These are phyloP conservation scores for Drosophila tropicalis DNA, from an alignment of 1,140 invertebrate species.

Conservation along the genomic window DNA sequence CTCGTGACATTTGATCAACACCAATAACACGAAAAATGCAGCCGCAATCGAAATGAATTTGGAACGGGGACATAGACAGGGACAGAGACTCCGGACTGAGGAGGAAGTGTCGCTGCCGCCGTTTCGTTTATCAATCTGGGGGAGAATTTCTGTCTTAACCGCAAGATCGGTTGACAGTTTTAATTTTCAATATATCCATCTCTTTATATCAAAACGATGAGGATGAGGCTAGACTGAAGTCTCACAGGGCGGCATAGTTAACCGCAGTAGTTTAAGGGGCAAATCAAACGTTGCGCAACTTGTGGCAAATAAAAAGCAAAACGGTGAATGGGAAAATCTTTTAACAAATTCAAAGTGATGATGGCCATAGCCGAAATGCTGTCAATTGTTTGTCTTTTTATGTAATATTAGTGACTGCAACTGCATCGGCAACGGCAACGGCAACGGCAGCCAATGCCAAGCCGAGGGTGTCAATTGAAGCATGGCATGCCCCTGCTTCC, in stretches of 20 bases:
- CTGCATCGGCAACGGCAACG: conserved; percentile 31
- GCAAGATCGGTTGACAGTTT: conserved; percentile 22
- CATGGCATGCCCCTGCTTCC: conserved; percentile 16
- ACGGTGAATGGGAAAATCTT: conserved; percentile 38
- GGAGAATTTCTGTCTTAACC: conserved; percentile 27
- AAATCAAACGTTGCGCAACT: conserved; percentile 60
- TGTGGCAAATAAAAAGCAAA: conserved; percentile 33
- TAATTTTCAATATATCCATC: conserved; percentile 7
- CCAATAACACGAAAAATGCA: conserved; percentile 6
- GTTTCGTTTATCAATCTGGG: conserved; percentile 13
- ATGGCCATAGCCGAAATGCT: conserved; percentile 26
- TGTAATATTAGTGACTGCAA: conserved; percentile 49
- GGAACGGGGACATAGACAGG: conserved; percentile 41
- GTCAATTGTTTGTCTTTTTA: conserved; percentile 64
- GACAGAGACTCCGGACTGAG: not conserved
- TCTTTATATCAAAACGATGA: conserved; percentile 4
- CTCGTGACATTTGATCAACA: conserved; percentile 66
- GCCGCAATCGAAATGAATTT: conserved; percentile 19
- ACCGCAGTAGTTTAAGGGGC: conserved; percentile 32
- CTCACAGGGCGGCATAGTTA: not conserved
- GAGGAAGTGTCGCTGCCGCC: not conserved
- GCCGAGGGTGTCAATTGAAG: conserved; percentile 75
- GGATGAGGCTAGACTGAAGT: no score
- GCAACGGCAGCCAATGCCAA: conserved; percentile 3
- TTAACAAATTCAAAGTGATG: not conserved